Percentiles rank a stretch among this genome's conserved stretches.
Conservation (phyloP, 1,140 invertebrate species). For the Heliconius melpomene region DNA sequence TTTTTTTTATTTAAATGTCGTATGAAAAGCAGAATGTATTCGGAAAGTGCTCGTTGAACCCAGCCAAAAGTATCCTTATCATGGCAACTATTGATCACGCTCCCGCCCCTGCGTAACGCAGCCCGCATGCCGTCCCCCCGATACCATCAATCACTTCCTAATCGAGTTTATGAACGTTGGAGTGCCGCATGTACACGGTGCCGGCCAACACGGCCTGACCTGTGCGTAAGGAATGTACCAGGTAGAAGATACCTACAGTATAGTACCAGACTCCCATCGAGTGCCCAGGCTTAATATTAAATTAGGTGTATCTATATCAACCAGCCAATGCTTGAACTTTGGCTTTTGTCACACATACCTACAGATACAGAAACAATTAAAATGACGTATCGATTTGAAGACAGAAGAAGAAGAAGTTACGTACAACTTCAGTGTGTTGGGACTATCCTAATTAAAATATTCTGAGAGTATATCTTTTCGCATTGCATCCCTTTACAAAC, state of each 20-base stretch:
- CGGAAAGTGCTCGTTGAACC: not conserved
- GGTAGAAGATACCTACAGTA: not conserved
- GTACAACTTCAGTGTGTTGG: no score
- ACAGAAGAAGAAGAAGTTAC: no score
- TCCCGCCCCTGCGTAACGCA: slow-evolving; percentile 49
- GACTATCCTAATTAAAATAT: no score
- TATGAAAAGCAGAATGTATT: not conserved
- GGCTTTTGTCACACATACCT: no score
- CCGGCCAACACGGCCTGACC: slow-evolving; percentile 13
- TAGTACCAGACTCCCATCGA: not conserved
- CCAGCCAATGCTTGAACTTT: not conserved
- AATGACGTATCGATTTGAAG: no score
- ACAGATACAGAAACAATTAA: no score
- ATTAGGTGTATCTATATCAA: not conserved
- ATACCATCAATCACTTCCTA: slow-evolving; percentile 65
- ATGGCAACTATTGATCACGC: slow-evolving; percentile 36
- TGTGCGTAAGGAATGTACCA: slow-evolving; percentile 23
- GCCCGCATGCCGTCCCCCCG: slow-evolving; percentile 45
- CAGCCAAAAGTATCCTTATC: slow-evolving; percentile 31
- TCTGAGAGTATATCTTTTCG: no score
- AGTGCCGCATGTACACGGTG: slow-evolving; percentile 37
- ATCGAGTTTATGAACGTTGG: slow-evolving; percentile 61
- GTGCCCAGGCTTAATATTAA: not conserved
- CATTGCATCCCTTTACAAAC: no score
- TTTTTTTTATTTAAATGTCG: not conserved